These are phyloP conservation scores for Poicephalus gulielmi DNA, from an alignment of 2,113 vertebrate genomes.

Conservation along the genomic window DNA sequence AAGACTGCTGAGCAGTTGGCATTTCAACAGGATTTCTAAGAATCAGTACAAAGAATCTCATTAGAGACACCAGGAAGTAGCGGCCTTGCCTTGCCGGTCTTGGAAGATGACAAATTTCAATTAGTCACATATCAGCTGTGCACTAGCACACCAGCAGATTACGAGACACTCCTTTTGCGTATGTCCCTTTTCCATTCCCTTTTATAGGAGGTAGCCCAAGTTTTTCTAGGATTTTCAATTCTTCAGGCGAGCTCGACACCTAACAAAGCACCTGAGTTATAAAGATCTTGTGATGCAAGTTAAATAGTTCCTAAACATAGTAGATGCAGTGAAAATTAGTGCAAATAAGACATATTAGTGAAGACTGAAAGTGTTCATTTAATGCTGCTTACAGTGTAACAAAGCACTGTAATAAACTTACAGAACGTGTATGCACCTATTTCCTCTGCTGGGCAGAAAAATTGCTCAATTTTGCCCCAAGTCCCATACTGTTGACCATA, in stretches of 20 bases:
- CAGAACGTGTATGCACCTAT: not conserved
- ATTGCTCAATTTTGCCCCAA: not conserved
- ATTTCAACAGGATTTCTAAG: not conserved
- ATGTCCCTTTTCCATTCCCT: not conserved
- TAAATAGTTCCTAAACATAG: not conserved
- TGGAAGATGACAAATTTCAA: not conserved
- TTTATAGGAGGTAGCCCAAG: not conserved
- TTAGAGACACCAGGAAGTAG: not conserved
- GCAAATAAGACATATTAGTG: not conserved
- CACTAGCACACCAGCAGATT: not conserved
- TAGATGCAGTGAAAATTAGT: not conserved
- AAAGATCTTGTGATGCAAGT: not conserved
- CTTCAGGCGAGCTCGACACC: fast-evolving
- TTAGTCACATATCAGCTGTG: fast-evolving
- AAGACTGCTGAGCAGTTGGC: not conserved
- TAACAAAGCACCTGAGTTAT: not conserved
- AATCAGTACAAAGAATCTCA: not conserved
- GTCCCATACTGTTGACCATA: fast-evolving
- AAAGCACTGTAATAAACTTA: not conserved
- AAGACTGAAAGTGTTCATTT: not conserved
- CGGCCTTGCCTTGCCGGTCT: not conserved
- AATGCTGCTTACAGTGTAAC: not conserved
- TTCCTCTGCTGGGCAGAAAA: not conserved
- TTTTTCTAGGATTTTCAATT: not conserved
- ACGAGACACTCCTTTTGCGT: not conserved